These are phyloP conservation scores for Camarhynchus parvulus DNA, from an alignment of 2,113 vertebrate species.

Conservation along the genomic window DNA sequence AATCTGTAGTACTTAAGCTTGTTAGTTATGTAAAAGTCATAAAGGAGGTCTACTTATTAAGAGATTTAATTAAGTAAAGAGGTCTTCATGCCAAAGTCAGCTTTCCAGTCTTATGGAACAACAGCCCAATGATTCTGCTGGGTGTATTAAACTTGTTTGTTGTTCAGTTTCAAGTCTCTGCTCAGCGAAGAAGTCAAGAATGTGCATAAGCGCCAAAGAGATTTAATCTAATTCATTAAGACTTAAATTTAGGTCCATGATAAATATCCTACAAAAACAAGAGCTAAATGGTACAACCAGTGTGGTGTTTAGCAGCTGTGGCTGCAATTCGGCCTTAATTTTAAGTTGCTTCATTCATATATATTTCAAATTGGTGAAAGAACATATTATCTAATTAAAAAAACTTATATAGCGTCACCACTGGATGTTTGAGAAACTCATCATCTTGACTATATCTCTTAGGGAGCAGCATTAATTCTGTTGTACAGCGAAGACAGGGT, in stretches of 20 bases:
- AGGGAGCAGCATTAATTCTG: not conserved
- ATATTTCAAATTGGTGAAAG: not conserved
- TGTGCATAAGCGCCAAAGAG: not conserved
- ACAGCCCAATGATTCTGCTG: conserved; percentile 3
- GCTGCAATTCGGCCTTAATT: not conserved
- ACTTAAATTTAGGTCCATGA: not conserved
- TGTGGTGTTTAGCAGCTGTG: not conserved
- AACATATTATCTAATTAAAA: not conserved
- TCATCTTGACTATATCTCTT: not conserved
- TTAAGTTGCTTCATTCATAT: not conserved
- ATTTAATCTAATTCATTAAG: conserved; percentile 1
- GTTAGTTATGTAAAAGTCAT: conserved; percentile 39
- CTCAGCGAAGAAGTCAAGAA: conserved; percentile 1
- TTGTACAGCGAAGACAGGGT: not conserved
- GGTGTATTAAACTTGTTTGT: not conserved
- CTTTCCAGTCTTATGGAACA: not conserved
- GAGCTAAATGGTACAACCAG: not conserved
- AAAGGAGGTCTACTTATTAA: conserved; percentile 39
- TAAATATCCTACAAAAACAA: not conserved
- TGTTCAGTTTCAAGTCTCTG: not conserved
- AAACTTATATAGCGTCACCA: not conserved
- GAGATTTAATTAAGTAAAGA: conserved; percentile 50
- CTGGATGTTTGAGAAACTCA: not conserved
- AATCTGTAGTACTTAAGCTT: conserved; percentile 1
- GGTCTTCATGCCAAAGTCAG: conserved; percentile 49